These are phyloP conservation scores for Oncorhynchus gorbuscha DNA, from an alignment of 2,113 vertebrate species.

Conservation along the genomic window DNA sequence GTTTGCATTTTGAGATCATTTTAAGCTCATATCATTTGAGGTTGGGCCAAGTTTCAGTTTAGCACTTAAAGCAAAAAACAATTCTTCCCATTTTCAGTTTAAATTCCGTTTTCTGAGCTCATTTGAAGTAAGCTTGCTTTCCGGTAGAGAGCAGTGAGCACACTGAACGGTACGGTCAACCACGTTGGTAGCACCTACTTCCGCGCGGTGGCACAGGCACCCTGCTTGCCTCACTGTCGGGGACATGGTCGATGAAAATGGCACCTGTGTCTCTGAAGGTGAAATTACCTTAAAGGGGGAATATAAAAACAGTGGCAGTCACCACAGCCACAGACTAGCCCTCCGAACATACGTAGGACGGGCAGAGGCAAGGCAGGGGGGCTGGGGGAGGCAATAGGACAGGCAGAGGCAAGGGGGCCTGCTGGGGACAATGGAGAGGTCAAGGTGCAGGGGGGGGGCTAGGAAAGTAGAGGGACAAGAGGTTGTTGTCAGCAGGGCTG, in stretches of 20 bases:
- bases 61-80: too few species aligned
- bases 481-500: too few species aligned
- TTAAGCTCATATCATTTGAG: too few species aligned
- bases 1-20: too few species aligned
- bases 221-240: conserved; percentile 48
- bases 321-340: conserved; percentile 1
- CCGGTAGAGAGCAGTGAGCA: too few species aligned
- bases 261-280: conserved; percentile 56
- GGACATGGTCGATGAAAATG: conserved; percentile 47
- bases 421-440: background rate
- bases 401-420: background rate
- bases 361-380: background rate
- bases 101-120: too few species aligned
- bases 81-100: too few species aligned
- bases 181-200: conserved; percentile 51
- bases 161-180: background rate
- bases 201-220: conserved; percentile 44
- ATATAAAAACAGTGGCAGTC: conserved; percentile 10
- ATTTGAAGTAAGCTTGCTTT: too few species aligned
- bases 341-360: background rate
- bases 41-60: too few species aligned
- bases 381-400: background rate
- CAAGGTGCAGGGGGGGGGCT: background rate
- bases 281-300: conserved; percentile 51
- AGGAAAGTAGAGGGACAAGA: background rate